Base-by-base conservation (phyloP, 2,113 vertebrate genomes). In the Forbesichthys agassizii region DNA sequence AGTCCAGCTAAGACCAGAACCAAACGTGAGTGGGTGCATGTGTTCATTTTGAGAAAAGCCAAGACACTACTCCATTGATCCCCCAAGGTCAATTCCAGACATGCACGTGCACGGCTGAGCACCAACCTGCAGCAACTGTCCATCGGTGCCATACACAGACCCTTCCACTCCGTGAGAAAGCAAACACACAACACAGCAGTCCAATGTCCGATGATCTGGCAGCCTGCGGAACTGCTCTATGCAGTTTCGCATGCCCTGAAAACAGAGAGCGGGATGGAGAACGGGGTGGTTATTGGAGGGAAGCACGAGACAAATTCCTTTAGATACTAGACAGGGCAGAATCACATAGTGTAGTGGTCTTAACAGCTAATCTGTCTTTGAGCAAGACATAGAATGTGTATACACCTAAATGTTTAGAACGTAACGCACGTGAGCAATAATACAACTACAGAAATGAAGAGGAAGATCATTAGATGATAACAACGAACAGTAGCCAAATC, bases 91-190 rank as follows among this genome's bases (percentile, higher is more conserved):
- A 42, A 42, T 33, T 36, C 5, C 79, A 94, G 18, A 62, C 51
- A 58, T 36, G 53, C 48, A 33, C 48, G 14, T 7, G 13, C 49
- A 51, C 7, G 13, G 20, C 9, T 20, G 14, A 52, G 49, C 48
- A 1, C 59, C 9, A 75, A 98, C 97, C 94, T 95, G 89, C 42
- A 99, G 86, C 4, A 96, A 89, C 60, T 93, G 89, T 65, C 96
- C 96, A 5, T 99, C 97, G 42, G 90, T 93, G 49, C 98, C 97
- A 3, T 98, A 99, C 77, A 99, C 64, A 0, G 93, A 94, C 46
- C 97, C 98, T 14, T 99, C 97, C 57, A 96, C 91, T 11, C 98
- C 98, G 0, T 99, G 98, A 1, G 98, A 99, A 18, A 99, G 94
- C 55, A 99, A 86, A 64, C 96, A 96, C 68, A 99, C 92, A 58